phyloP scores from a whole-genome alignment of 2,797 vertebrate species.

The Otolemur crassicaudatus region DNA sequence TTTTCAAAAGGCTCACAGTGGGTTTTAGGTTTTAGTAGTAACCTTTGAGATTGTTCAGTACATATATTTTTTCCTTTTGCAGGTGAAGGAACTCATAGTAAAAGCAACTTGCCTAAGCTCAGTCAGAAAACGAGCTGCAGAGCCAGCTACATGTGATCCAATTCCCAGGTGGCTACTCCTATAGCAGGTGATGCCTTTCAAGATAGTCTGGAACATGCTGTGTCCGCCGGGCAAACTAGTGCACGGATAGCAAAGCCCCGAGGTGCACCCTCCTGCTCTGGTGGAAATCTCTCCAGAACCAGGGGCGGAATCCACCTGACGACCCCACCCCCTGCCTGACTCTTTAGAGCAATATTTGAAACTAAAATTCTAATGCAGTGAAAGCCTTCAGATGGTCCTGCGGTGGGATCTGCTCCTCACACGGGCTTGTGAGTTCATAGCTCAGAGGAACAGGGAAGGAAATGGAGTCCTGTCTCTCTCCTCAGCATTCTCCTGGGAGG shows the following conservation, averaged over 20 bases:
- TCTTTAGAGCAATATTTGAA: neutral
- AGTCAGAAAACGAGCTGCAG: neutral
- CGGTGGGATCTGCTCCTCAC: neutral
- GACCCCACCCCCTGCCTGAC: neutral
- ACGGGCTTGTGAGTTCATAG: neutral
- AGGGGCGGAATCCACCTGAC: neutral
- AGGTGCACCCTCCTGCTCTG: accelerated
- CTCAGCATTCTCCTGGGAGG: neutral
- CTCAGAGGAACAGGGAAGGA: neutral
- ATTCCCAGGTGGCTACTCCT: neutral
- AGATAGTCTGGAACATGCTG: no score
- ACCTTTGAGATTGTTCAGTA: neutral
- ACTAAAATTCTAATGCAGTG: neutral
- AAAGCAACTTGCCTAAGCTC: neutral
- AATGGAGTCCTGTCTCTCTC: neutral
- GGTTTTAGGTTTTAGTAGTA: neutral
- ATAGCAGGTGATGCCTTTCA: neutral
- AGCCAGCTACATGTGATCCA: neutral
- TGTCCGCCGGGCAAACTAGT: neutral
- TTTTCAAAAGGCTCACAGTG: neutral
- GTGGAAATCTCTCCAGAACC: neutral
- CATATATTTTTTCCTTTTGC: neutral
- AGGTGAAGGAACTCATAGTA: neutral
- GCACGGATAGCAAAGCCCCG: neutral
- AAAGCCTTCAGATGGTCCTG: neutral